Conservation (phyloP, 2,888 invertebrate genomes). For the Iselma pallidipennis region DNA sequence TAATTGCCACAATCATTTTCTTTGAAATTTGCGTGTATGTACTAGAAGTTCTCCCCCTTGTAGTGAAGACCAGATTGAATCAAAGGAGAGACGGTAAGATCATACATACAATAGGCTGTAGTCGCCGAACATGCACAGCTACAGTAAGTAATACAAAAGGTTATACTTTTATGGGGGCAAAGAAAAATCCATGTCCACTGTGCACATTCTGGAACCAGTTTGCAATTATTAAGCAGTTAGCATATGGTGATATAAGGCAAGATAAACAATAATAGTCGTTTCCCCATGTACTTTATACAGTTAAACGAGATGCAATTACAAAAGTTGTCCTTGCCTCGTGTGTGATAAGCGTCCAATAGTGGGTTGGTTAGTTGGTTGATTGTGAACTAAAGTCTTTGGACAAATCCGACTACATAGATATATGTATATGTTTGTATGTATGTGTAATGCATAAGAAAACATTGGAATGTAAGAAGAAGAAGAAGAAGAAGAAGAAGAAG, state of each 20-base stretch:
- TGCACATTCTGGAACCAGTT: conserved; percentile 14
- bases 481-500: too few relatives aligned
- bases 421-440: too few relatives aligned
- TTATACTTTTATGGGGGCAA: conserved; percentile 1
- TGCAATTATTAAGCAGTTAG: conserved; percentile 45
- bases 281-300: conserved; percentile 43
- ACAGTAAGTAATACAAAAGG: conserved; percentile 1
- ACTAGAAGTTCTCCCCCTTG: too few relatives aligned
- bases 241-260: conserved; percentile 43
- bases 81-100: too few relatives aligned
- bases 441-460: too few relatives aligned
- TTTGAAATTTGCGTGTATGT: too few relatives aligned
- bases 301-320: conserved; percentile 47
- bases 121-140: too few relatives aligned
- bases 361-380: background rate
- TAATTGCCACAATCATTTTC: too few relatives aligned
- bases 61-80: too few relatives aligned
- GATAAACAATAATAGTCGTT: conserved; percentile 46
- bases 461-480: too few relatives aligned
- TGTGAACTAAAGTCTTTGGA: background rate
- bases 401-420: background rate
- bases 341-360: conserved; percentile 42
- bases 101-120: too few relatives aligned
- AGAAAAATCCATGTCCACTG: background rate
- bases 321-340: conserved; percentile 40